Base-by-base conservation (phyloP, 1,140 invertebrate species). In the Macrostomum lignano region DNA sequence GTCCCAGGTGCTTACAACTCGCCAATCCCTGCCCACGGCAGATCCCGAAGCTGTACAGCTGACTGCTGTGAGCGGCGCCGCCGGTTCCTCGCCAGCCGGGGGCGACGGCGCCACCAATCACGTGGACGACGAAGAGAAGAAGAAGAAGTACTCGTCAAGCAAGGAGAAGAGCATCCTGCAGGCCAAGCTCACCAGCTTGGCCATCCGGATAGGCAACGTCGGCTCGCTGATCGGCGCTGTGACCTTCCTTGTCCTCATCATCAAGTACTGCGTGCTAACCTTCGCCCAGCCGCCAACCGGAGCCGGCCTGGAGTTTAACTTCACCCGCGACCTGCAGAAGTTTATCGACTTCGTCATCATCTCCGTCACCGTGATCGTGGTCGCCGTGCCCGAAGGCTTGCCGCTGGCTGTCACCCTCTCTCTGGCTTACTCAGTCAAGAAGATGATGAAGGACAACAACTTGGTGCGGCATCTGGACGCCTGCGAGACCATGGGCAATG, bases 401-500 rank as follows among this genome's bases (percentile, higher is more conserved):
- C 88, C 88, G 39, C 62, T 98, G 24, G 88, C 88, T 51, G 86
- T 96, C 41, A 96, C 88, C 9, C 61, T 96, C 21, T 88, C 88
- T 7, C 66, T 96, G 35, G 86, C 88, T 40, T 96, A 96, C 60
- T 94, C 86, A 44, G 88, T 96, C 38, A 36, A 36, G 23, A 36
- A 36, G 13, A 36, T 36, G 34, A 36, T 39, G 32, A 33, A 33
- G 10, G 38, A 39, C 21, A 39, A 39, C 19, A 39, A 39, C 19
- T 24, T 96, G 51, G 88, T 96, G 19, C 69, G 88, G 30, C 88
- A 96, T 65, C 69, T 98, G 60, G 88, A 96, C 62, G 88, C 88
- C 17, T 98, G 88, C 61, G 88, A 96, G 63, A 96, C 88, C 0
- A 98, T 98, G 88, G 88, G 88, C 47, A 96, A 96, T 62, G 88